Evolutionary conservation across 2,888 invertebrate species (phyloP).

Genomic region (Tuberolachnus salignus): DNA sequence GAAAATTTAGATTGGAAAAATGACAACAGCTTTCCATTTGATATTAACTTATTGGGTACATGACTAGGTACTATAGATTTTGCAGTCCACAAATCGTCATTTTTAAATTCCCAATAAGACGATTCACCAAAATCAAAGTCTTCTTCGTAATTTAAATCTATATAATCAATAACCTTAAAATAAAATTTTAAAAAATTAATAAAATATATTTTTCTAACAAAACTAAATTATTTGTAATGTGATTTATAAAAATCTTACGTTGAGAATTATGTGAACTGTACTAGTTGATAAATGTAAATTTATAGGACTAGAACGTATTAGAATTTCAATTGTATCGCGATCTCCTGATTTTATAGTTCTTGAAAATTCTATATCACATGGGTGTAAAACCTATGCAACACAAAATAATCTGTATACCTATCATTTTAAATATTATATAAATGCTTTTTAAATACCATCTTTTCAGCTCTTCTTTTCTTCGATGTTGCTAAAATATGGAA

Average conservation of each 20-base stretch:
- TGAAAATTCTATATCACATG: slow-evolving; percentile 75
- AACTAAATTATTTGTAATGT: no score
- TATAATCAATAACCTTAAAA: slow-evolving; percentile 30
- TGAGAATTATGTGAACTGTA: slow-evolving; percentile 73
- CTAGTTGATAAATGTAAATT: slow-evolving; percentile 76
- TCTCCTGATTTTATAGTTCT: slow-evolving; percentile 70
- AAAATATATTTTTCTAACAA: slow-evolving; percentile 16
- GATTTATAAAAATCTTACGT: slow-evolving; percentile 33
- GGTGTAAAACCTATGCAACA: slow-evolving; percentile 66
- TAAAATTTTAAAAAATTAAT: no score
- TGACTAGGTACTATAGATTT: slow-evolving; percentile 66
- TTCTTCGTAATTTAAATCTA: slow-evolving; percentile 44
- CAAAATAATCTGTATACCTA: neutral
- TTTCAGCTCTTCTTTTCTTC: slow-evolving; percentile 57
- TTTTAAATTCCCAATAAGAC: slow-evolving; percentile 61
- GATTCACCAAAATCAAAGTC: slow-evolving; percentile 34
- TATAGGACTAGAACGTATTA: slow-evolving; percentile 71
- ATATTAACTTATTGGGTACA: slow-evolving; percentile 10
- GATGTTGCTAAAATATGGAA: slow-evolving; percentile 68
- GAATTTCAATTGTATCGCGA: slow-evolving; percentile 70
- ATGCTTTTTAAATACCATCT: slow-evolving; percentile 34
- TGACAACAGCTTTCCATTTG: slow-evolving; percentile 20
- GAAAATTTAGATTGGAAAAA: slow-evolving; percentile 31
- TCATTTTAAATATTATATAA: neutral
- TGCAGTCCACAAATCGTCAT: slow-evolving; percentile 75